Evolutionary conservation across 2,113 vertebrate genomes (phyloP), one percentile per base, ranked within the genome.

Genomic region (Gymnogyps californianus): DNA sequence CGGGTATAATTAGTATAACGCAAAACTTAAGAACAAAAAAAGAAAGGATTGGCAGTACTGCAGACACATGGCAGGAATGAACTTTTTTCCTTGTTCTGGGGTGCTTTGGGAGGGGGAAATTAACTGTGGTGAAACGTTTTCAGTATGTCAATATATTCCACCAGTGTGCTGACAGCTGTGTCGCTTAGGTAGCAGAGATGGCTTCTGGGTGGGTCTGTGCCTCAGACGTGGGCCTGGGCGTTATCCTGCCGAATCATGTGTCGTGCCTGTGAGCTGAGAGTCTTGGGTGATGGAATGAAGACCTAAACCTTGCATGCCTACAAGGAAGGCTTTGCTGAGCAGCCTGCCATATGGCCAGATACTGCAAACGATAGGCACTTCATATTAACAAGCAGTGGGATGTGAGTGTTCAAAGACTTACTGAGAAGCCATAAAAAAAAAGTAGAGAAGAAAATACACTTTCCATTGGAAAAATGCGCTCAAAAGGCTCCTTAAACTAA

Each of bases 141-240:
- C 36, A 29, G 34, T 40, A 32, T 36, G 26, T 10, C 19, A 38
- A 7, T 89, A 14, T 17, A 31, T 58, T 61, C 13, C 20, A 58
- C 25, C 4, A 5, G 40, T 19, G 42, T 61, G 36, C 42, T 83
- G 44, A 25, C 3, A 59, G 74, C 16, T 6, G 10, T 57, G 20
- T 14, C 1, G 1, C 10, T 28, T 26, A 40, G 31, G 18, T 74
- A 16, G 28, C 16, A 32, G 77, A 29, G 54, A 3, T 34, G 58
- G 10, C 17, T 83, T 42, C n/a, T 74, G 64, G 8, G 11, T 32
- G 62, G 15, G 13, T 29, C 10, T 31, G 54, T 64, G 67, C 12
- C 29, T 89, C 8, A 24, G 32, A 13, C 5, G 0, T 0, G 10
- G 69, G 31, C 31, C 16, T 25, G 52, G 44, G 18, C 0, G 0